phyloP scores from a whole-genome alignment of 2,113 vertebrate genomes.

The Oryctolagus cuniculus region mOryCun1.1 NC_091434.1:43830501-43831000 shows the following conservation, averaged over 20 bases:
- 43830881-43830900: fast-evolving
- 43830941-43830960: not conserved
- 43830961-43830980: not conserved
- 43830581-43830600: not conserved
- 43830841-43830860: not conserved
- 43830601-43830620: not conserved
- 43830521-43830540: not conserved
- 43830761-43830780: not conserved
- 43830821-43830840: not conserved
- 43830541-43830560: not conserved
- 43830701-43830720: not conserved
- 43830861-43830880: not conserved
- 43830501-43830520: not conserved
- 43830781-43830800: not conserved
- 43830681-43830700: not conserved
- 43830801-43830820: not conserved
- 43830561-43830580: not conserved
- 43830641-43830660: not conserved
- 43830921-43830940: not conserved
- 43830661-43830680: not conserved
- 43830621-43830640: not conserved
- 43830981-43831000: not conserved
- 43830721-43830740: not conserved
- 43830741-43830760: not conserved
- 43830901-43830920: not conserved